phyloP scores from a whole-genome alignment of 2,113 vertebrate genomes.

The Amblyornis subalaris region DNA sequence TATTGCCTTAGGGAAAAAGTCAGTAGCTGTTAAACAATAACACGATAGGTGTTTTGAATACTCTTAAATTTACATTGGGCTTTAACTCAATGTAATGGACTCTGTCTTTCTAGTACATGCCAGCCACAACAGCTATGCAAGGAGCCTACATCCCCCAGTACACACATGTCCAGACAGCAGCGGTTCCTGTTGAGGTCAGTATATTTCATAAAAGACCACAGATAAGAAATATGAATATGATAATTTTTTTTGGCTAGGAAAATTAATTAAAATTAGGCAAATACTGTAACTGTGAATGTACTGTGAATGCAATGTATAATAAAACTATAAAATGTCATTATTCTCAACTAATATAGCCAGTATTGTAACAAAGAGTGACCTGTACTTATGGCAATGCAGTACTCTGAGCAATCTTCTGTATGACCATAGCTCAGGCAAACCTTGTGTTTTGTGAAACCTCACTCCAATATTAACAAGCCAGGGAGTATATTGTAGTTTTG shows the following conservation, averaged over 20 bases:
- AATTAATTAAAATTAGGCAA: neutral
- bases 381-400: neutral
- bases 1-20: neutral
- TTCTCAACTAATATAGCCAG: neutral
- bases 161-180: constrained; percentile 85
- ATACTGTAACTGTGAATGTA: neutral
- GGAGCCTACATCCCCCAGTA: constrained; percentile 94
- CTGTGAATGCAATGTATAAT: neutral
- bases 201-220: neutral
- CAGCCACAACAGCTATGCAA: constrained; percentile 91
- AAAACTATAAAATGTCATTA: neutral
- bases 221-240: neutral
- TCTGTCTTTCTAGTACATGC: constrained; percentile 85
- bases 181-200: constrained; percentile 90
- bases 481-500: neutral
- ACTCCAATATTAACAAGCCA: neutral
- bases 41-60: neutral
- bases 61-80: neutral
- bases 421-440: neutral
- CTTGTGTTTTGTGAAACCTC: neutral
- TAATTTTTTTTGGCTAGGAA: neutral
- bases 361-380: neutral
- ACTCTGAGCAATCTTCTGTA: neutral
- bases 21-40: neutral
- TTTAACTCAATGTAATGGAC: neutral